Evolutionary conservation across 2,888 invertebrate genomes (phyloP).

Genomic region (Melipona bicolor): DNA sequence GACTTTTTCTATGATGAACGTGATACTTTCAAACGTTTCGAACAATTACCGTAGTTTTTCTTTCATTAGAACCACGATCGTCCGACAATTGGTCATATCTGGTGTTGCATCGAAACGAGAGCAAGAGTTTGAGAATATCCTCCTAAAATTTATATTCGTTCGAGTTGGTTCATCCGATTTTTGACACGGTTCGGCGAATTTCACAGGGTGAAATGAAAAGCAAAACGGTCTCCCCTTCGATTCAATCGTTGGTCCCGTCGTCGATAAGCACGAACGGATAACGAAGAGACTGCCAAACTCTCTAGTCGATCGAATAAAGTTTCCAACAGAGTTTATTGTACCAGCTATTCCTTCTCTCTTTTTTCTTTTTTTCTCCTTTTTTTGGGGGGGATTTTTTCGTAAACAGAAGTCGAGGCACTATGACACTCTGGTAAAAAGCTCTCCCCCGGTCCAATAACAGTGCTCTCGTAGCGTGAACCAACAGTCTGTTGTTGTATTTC

Average conservation of each 20-base stretch:
- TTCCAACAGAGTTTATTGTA: not conserved
- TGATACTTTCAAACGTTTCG: too few species aligned
- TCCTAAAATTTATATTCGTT: constrained; percentile 51
- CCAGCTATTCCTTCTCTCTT: not conserved
- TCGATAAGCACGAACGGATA: constrained; percentile 43
- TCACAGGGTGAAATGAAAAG: constrained; percentile 22
- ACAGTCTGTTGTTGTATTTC: constrained; percentile 60
- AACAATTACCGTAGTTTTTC: not conserved
- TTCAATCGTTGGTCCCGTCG: not conserved
- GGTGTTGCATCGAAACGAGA: not conserved
- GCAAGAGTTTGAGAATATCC: constrained; percentile 24
- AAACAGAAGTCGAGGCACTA: constrained; percentile 58
- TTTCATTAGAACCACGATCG: constrained; percentile 4
- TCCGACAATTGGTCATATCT: constrained; percentile 27
- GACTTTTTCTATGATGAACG: too few species aligned
- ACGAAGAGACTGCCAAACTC: constrained; percentile 26
- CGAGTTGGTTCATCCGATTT: constrained; percentile 52
- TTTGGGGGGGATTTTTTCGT: not conserved
- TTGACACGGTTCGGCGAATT: constrained; percentile 5
- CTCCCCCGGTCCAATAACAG: constrained; percentile 71
- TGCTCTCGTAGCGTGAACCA: constrained; percentile 28
- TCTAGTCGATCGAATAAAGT: not conserved
- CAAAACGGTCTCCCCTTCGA: constrained; percentile 20
- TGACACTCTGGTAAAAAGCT: constrained; percentile 71
- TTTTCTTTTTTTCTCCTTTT: not conserved